Base-by-base conservation (phyloP, 1,140 invertebrate genomes). In the Lepidurus apus region DNA sequence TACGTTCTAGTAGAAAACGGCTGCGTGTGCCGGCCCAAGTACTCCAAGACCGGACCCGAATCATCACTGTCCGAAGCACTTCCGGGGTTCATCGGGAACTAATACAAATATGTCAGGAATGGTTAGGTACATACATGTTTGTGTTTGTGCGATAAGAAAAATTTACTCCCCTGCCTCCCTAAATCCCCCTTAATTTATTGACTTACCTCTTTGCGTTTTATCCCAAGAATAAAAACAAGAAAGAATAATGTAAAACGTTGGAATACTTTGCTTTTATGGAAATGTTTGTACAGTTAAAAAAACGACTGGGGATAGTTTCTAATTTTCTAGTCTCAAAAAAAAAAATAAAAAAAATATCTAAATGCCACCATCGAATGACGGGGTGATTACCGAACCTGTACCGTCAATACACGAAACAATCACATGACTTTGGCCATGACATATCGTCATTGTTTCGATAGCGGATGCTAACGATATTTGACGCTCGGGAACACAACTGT, bases 1-100 rank as follows among this genome's bases (percentile, higher is more conserved):
- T 96, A 96, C 86, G 93, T 96, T 8, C 87, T 96, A 24, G 94
- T 96, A 5, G 95, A 96, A 84, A 95, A 93, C 82, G 95, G 95
- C 43, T 96, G 95, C 83, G 93, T 95, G 7, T 96, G 95, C 85
- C 90, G 93, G 83, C 94, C 94, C 13, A 93, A 93, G 85, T 92
- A 92, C 82, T 89, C 90, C 45, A 84, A 86, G 76, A 86, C 11
- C 81, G 82, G 75, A 81, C 73, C 53, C 1, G 73, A 78, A 43
- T 78, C 73, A 44, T 78, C 77, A 7, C n/a, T 78, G 3, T 78
- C 73, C 34, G 74, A 74, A 78, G 77, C 73, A 24, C 77, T 78
- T 34, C 73, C 74, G 7, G 74, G 73, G 42, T 78, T 78, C n/a
- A 73, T 65, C 45, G 76, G 73, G 34, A 80, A 10, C 34, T 79